Percentiles rank a stretch among this genome's conserved stretches.
Conservation (phyloP, 1,140 invertebrate genomes). For the Reticulitermes speratus region DNA sequence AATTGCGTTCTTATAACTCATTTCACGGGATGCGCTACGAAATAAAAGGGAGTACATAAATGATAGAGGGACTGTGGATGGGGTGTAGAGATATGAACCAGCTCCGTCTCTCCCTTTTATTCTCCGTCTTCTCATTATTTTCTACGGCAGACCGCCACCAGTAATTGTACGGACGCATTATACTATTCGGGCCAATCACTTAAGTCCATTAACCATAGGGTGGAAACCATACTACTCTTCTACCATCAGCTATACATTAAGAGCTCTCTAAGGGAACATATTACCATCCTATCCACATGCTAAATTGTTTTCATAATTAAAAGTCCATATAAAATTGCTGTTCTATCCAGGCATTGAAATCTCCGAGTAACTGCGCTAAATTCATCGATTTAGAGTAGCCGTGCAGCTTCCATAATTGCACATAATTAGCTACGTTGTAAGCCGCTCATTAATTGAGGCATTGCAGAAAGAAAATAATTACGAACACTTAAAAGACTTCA, state of each 20-base stretch:
- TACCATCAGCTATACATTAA: background rate
- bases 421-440: too few relatives aligned
- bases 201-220: slow-evolving; percentile 2
- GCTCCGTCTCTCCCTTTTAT: background rate
- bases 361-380: background rate
- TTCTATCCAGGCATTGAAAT: background rate
- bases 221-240: background rate
- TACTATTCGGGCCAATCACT: slow-evolving; percentile 2
- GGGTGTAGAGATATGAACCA: background rate
- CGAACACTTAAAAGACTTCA: too few relatives aligned
- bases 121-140: background rate
- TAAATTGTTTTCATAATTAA: slow-evolving; percentile 16
- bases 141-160: background rate
- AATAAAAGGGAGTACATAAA: background rate
- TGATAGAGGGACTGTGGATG: background rate
- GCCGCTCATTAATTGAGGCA: too few relatives aligned
- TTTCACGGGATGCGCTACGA: background rate
- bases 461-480: too few relatives aligned
- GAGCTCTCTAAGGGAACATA: background rate
- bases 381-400: too few relatives aligned
- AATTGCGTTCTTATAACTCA: background rate
- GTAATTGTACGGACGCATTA: background rate
- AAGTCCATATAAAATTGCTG: background rate
- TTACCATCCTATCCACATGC: background rate
- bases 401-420: too few relatives aligned